Percentiles rank a stretch among this genome's conserved stretches.
Evolutionary conservation across 2,797 vertebrate genomes (phyloP).

Genomic region (Pelochelys cantorii): DNA sequence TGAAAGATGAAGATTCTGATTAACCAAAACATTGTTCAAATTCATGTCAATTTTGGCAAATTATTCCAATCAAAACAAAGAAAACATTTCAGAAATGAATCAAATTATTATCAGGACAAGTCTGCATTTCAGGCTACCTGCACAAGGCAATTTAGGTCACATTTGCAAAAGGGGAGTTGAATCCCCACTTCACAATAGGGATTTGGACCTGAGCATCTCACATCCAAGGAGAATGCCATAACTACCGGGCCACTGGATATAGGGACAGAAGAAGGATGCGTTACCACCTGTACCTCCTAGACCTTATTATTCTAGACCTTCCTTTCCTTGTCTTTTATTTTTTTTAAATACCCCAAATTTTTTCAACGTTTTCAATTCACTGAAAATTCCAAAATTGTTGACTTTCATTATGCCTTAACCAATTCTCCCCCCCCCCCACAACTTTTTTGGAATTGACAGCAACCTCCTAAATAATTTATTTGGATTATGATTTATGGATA

Average conservation of each 20-base stretch:
- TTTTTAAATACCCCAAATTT: not conserved
- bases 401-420: not conserved
- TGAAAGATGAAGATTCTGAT: not conserved
- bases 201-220: not conserved
- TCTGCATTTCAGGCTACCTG: not conserved
- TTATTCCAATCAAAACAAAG: not conserved
- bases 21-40: not conserved
- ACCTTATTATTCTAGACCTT: not conserved
- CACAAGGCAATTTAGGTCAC: not conserved
- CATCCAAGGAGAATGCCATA: not conserved
- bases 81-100: not conserved
- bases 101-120: not conserved
- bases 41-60: not conserved
- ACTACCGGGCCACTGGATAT: not conserved
- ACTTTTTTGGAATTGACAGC: not conserved
- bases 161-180: not conserved
- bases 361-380: not conserved
- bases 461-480: not conserved
- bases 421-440: fast-evolving
- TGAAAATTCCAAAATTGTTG: not conserved
- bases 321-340: not conserved
- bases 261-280: not conserved
- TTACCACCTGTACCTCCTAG: not conserved
- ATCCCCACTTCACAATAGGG: not conserved
- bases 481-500: too few relatives aligned